Evolutionary conservation across 2,888 invertebrate genomes (phyloP).

Genomic region (Molanna angustata): DNA sequence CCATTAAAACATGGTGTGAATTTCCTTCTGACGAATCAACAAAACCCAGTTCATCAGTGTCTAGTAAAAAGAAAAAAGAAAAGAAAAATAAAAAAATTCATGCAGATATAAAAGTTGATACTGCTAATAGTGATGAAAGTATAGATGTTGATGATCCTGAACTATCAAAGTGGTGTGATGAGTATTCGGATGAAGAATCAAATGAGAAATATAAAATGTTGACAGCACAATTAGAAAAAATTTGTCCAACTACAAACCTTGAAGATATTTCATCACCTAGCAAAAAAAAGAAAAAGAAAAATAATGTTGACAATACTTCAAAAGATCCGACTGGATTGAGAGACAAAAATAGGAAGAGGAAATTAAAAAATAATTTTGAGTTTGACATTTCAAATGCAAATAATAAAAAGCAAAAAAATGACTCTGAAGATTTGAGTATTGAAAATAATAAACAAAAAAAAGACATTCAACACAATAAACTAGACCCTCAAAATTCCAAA

Average conservation of each 20-base stretch:
- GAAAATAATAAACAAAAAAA: conserved; percentile 26
- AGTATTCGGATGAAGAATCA: conserved; percentile 25
- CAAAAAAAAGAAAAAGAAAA: conserved; percentile 10
- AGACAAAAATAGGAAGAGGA: no score
- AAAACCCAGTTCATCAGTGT: conserved; percentile 2
- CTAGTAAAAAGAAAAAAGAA: conserved; percentile 17
- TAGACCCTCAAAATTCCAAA: no score
- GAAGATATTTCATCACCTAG: conserved; percentile 19
- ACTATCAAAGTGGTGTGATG: conserved; percentile 34
- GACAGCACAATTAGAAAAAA: conserved; percentile 24
- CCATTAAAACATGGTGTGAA: conserved; percentile 55
- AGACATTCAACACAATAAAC: no score
- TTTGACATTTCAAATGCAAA: not conserved
- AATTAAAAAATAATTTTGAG: not conserved
- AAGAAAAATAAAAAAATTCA: conserved; percentile 18
- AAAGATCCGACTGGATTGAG: no score
- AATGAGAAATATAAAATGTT: conserved; percentile 21
- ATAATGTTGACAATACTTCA: no score
- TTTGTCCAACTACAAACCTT: conserved; percentile 32
- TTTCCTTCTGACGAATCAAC: conserved; percentile 40
- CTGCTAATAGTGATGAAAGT: conserved; percentile 16
- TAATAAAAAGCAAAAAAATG: not conserved
- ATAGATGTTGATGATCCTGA: conserved; percentile 36
- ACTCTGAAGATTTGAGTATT: not conserved
- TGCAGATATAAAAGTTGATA: conserved; percentile 9